Percentiles rank a stretch among this genome's conserved stretches.
Conservation (phyloP, 2,797 vertebrate species). For the Manis pentadactyla region DNA sequence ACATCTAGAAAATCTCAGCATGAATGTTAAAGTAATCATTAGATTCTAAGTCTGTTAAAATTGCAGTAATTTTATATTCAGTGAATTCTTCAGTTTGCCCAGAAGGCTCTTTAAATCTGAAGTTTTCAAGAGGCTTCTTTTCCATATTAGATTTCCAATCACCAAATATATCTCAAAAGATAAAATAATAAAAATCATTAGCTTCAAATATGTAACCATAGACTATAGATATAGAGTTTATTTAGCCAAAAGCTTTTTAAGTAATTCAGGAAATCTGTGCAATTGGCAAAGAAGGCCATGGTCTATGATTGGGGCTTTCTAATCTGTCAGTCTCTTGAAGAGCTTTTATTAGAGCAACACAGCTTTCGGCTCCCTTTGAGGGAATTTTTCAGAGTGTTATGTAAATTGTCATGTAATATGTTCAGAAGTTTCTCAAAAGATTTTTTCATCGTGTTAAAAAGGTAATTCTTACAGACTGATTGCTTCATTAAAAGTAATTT, state of each 20-base stretch:
- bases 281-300: constrained; percentile 8
- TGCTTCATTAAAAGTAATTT: constrained; percentile 21
- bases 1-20: constrained; percentile 67
- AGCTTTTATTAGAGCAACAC: not conserved
- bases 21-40: constrained; percentile 66
- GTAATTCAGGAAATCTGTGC: constrained; percentile 15
- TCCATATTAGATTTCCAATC: constrained; percentile 62
- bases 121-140: constrained; percentile 64
- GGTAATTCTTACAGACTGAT: not conserved
- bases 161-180: constrained; percentile 55
- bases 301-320: not conserved
- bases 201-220: constrained; percentile 28
- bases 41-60: constrained; percentile 64
- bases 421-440: constrained; percentile 27
- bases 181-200: constrained; percentile 63
- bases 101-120: constrained; percentile 62
- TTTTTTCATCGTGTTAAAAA: constrained; percentile 21
- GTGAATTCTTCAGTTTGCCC: constrained; percentile 62
- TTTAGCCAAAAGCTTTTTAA: constrained; percentile 58
- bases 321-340: not conserved
- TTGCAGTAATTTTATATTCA: constrained; percentile 72
- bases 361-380: not conserved
- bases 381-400: not conserved
- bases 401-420: not conserved
- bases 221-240: constrained; percentile 25